Conservation (phyloP, 2,888 invertebrate species). For the Sthenelais limicola region DNA sequence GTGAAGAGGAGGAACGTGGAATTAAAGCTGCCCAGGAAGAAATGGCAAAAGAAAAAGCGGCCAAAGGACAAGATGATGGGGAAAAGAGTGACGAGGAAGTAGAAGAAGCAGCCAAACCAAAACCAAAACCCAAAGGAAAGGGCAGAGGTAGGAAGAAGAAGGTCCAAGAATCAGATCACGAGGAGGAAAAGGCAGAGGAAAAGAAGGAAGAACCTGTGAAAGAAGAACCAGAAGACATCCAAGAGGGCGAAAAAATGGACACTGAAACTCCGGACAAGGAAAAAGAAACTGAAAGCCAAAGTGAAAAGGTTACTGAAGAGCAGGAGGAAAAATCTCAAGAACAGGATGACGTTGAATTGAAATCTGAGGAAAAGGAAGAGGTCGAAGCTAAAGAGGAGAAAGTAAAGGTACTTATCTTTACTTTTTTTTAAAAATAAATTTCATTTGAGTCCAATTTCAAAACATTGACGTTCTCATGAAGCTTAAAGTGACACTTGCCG, state of each 20-base stretch:
- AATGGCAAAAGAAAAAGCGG: constrained; percentile 18
- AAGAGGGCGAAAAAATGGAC: constrained; percentile 37
- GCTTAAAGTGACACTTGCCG: no score
- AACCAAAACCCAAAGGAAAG: constrained; percentile 12
- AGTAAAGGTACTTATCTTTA: constrained; percentile 48
- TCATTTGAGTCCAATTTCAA: no score
- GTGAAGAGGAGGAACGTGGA: constrained; percentile 56
- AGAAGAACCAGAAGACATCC: constrained; percentile 30
- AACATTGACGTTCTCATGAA: no score
- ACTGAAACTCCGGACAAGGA: constrained; percentile 18
- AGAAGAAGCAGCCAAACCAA: constrained; percentile 41
- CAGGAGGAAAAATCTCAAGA: constrained; percentile 14
- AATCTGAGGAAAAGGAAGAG: constrained; percentile 51
- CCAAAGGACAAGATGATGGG: constrained; percentile 22
- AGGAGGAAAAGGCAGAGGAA: constrained; percentile 40
- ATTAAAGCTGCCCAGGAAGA: constrained; percentile 7
- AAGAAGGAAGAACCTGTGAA: constrained; percentile 28
- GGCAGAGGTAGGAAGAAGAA: constrained; percentile 52
- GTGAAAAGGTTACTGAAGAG: constrained; percentile 3
- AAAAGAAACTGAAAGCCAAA: background rate
- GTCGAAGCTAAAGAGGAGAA: constrained; percentile 44
- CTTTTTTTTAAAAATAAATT: background rate
- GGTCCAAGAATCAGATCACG: constrained; percentile 50
- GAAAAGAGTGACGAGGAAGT: constrained; percentile 60
- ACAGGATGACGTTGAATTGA: constrained; percentile 29